Evolutionary conservation across 2,888 invertebrate genomes (phyloP).

Genomic region (Tortricodes alternella): DNA sequence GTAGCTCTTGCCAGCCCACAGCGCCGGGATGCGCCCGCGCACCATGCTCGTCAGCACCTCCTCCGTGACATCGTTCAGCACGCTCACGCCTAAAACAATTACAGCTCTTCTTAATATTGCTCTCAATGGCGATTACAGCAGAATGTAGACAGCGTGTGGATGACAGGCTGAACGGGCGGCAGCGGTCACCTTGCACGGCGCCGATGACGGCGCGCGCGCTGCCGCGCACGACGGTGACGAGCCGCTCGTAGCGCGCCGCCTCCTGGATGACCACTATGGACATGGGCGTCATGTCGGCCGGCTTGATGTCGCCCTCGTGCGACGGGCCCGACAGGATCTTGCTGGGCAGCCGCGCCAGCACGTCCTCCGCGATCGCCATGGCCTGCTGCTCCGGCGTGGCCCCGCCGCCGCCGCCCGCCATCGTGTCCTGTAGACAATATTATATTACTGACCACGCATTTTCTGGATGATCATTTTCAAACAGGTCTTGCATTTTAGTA

Average conservation of each 20-base stretch:
- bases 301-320: conserved; percentile 89
- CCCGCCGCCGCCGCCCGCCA: conserved; percentile 82
- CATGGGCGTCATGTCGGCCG: conserved; percentile 92
- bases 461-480: too few relatives aligned
- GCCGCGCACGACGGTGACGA: conserved; percentile 87
- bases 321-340: conserved; percentile 85
- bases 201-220: conserved; percentile 91
- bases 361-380: conserved; percentile 89
- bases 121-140: too few relatives aligned
- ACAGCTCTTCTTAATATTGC: too few relatives aligned
- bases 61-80: conserved; percentile 93
- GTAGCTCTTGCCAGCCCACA: conserved; percentile 94
- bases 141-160: too few relatives aligned
- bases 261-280: conserved; percentile 96
- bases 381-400: conserved; percentile 91
- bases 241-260: conserved; percentile 89
- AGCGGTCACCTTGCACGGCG: conserved; percentile 96
- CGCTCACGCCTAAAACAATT: conserved; percentile 89
- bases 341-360: conserved; percentile 88
- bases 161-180: too few relatives aligned
- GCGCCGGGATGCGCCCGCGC: conserved; percentile 90
- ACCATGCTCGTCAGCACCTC: conserved; percentile 92
- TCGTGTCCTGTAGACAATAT: conserved; percentile 82
- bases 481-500: too few relatives aligned
- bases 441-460: neutral